Base-by-base conservation (phyloP, 2,113 vertebrate genomes). In the Calidris pygmaea region DNA sequence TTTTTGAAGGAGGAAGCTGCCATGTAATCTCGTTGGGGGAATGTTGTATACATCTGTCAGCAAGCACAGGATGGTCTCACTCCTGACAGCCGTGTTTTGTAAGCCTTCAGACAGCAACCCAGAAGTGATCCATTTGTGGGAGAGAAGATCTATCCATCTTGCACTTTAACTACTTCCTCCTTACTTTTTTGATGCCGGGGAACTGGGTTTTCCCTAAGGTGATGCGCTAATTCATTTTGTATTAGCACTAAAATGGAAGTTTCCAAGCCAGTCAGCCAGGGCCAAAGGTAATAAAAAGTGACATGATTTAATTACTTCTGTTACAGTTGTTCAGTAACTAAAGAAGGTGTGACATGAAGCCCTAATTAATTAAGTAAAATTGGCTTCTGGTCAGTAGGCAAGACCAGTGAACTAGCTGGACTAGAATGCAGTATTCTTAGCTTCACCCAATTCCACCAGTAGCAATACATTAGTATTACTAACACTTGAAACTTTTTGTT, bases 221-320 rank as follows among this genome's bases (percentile, higher is more conserved):
- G 96, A 97, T 80, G 95, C 14, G 65, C 95, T 97, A 96, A 98
- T 97, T 97, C 96, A 88, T 93, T 96, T 86, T 96, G 97, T 96
- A 95, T 96, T 97, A 97, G 97, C 95, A 62, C 94, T 95, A 94
- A 96, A 94, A 96, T 95, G 93, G 96, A 96, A 96, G 96, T 96
- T 98, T 96, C 96, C 97, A 97, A 96, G 94, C 86, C 96, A 97
- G 93, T 95, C 96, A 93, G 95, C 74, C 89, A 91, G 95, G 96
- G 96, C 95, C 98, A 98, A 97, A 97, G 97, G 98, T 98, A 98
- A 98, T 98, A 98, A 97, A 98, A 98, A 98, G 96, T 96, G 97
- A 98, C 97, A 97, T 95, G 96, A 97, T 97, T 98, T 98, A 98
- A 98, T 98, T 98, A 98, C 93, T 97, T 96, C 98, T 97, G 97